phyloP scores from a whole-genome alignment of 53 echinoderm and acorn worm genomes.

The Mesocentrotus franciscanus region DNA sequence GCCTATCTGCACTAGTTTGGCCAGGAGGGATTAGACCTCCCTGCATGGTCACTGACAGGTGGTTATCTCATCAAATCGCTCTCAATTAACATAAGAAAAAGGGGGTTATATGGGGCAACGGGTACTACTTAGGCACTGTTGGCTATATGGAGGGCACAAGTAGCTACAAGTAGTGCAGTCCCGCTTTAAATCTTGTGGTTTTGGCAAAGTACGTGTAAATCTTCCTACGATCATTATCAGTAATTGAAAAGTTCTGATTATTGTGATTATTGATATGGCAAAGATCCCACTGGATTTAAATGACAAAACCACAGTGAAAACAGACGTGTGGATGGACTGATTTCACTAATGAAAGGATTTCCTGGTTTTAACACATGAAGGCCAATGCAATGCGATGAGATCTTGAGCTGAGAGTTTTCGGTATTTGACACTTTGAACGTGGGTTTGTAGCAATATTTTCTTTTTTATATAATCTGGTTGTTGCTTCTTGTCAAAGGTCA shows the following conservation, averaged over 20 bases:
- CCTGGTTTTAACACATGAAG: background rate
- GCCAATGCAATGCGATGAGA: background rate
- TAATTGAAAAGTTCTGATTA: background rate
- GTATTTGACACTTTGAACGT: background rate
- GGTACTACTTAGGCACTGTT: too few relatives aligned
- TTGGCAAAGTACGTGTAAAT: background rate
- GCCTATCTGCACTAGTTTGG: too few relatives aligned
- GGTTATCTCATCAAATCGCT: too few relatives aligned
- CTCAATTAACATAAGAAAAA: too few relatives aligned
- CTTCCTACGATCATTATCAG: background rate
- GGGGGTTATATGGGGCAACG: too few relatives aligned
- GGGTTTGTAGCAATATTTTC: background rate
- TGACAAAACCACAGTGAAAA: background rate
- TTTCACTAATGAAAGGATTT: slow-evolving; percentile 28
- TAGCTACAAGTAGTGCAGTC: too few relatives aligned
- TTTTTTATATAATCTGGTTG: too few relatives aligned
- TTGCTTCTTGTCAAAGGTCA: too few relatives aligned
- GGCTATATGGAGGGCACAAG: too few relatives aligned
- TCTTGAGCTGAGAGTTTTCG: background rate
- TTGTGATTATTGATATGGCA: slow-evolving; percentile 36
- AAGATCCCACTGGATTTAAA: background rate
- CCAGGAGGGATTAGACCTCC: too few relatives aligned
- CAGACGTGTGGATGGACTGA: background rate
- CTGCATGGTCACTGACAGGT: too few relatives aligned
- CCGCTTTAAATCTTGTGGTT: background rate